Evolutionary conservation across 2,797 vertebrate species (phyloP).

Genomic region (Kryptolebias ocellatus): DNA sequence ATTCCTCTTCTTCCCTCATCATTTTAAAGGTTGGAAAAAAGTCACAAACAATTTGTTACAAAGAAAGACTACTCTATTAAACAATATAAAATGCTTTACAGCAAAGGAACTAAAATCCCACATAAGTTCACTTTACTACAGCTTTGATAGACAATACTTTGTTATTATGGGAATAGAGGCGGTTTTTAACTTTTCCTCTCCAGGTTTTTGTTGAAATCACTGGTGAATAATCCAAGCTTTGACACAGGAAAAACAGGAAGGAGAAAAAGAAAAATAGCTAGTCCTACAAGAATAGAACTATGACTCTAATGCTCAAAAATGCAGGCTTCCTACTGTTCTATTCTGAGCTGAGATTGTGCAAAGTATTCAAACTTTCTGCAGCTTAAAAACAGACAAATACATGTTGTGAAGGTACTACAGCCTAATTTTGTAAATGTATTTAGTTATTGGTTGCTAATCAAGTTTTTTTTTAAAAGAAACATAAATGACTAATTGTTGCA

Average conservation of each 20-base stretch:
- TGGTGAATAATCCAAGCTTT: conserved; percentile 9
- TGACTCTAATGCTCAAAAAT: not conserved
- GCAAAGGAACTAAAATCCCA: conserved; percentile 5
- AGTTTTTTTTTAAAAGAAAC: not conserved
- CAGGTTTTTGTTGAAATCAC: conserved; percentile 8
- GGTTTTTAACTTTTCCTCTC: not conserved
- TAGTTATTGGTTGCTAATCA: conserved; percentile 28
- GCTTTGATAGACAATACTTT: too few species aligned
- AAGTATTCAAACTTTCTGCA: conserved; percentile 5
- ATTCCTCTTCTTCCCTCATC: conserved; percentile 35
- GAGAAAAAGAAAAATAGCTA: conserved; percentile 14
- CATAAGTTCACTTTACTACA: not conserved
- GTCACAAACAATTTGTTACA: not conserved
- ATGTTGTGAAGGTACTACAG: not conserved
- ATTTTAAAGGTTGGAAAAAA: conserved; percentile 18
- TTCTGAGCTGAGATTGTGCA: conserved; percentile 6
- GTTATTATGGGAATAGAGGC: not conserved
- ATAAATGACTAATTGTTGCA: not conserved
- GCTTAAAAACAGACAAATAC: not conserved
- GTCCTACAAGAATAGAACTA: conserved; percentile 14
- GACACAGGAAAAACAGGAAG: conserved; percentile 27
- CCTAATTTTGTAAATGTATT: conserved; percentile 24
- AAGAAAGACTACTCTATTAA: not conserved
- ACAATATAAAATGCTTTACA: not conserved
- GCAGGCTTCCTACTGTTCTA: not conserved